Conservation (phyloP, 2,797 vertebrate species). For the Pampus argenteus region DNA sequence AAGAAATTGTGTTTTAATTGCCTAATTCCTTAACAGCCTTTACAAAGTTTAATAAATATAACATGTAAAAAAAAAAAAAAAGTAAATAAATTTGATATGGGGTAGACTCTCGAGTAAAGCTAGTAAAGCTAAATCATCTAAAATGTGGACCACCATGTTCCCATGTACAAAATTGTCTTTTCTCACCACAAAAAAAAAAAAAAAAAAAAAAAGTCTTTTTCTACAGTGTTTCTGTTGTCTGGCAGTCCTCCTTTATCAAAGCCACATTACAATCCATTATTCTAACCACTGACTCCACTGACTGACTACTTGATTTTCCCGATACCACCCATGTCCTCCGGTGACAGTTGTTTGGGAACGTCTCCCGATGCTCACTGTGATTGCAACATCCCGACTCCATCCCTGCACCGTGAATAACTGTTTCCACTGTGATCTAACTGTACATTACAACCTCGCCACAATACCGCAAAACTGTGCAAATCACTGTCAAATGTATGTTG, state of each 20-base stretch:
- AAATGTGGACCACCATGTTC: conserved; percentile 32
- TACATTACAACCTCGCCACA: conserved; percentile 37
- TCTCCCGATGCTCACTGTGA: conserved; percentile 15
- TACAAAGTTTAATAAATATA: conserved; percentile 22
- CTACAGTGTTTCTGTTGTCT: not conserved
- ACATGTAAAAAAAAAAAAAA: no score
- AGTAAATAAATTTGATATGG: conserved; percentile 20
- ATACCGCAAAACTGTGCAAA: conserved; percentile 32
- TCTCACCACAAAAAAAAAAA: not conserved
- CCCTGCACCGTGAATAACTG: conserved; percentile 43
- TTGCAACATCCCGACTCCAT: conserved; percentile 48
- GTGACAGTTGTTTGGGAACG: conserved; percentile 43
- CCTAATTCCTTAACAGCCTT: conserved; percentile 24
- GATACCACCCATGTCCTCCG: conserved; percentile 39
- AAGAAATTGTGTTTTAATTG: conserved; percentile 33
- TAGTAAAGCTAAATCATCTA: not conserved
- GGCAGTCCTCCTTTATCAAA: conserved; percentile 28
- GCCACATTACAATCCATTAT: conserved; percentile 26
- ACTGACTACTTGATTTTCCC: conserved; percentile 9
- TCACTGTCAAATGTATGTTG: conserved; percentile 42
- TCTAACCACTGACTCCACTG: conserved; percentile 18
- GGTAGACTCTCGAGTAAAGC: not conserved
- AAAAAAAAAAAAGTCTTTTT: not conserved
- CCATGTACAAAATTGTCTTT: conserved; percentile 17
- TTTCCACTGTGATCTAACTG: conserved; percentile 67